These are phyloP conservation scores for Drosophila antonietae DNA, from an alignment of 2,888 invertebrate species.

Conservation along the genomic window DNA sequence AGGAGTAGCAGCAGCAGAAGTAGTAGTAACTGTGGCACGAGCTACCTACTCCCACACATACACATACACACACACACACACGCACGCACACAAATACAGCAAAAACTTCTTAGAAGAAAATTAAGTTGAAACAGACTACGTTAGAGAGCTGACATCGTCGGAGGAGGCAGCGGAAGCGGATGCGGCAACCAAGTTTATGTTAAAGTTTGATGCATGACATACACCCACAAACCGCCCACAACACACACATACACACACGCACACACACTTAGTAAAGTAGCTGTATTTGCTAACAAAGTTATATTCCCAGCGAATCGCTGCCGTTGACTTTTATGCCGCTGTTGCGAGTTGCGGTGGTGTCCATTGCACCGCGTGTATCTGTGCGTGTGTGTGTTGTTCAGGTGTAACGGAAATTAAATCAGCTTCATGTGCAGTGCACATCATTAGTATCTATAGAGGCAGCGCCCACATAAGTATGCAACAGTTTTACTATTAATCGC, in stretches of 20 bases:
- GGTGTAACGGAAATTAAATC: constrained; percentile 75
- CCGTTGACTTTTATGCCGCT: constrained; percentile 72
- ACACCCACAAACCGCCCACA: constrained; percentile 43
- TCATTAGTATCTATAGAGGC: constrained; percentile 72
- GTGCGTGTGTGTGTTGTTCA: constrained; percentile 25
- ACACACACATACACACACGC: constrained; percentile 17
- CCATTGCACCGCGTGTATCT: constrained; percentile 46
- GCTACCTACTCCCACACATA: constrained; percentile 26
- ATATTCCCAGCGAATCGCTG: constrained; percentile 43
- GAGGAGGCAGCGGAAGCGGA: constrained; percentile 70
- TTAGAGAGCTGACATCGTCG: constrained; percentile 35
- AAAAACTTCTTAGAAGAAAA: constrained; percentile 66
- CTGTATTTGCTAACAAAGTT: constrained; percentile 60
- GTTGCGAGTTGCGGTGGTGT: constrained; percentile 65
- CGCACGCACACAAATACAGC: constrained; percentile 7
- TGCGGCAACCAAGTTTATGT: constrained; percentile 76
- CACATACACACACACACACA: neutral
- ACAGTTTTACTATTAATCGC: constrained; percentile 55
- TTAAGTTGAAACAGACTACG: constrained; percentile 64
- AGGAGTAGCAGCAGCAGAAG: constrained; percentile 32
- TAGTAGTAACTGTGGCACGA: constrained; percentile 24
- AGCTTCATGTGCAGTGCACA: constrained; percentile 73
- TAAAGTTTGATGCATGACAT: constrained; percentile 76
- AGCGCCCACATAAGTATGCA: constrained; percentile 48
- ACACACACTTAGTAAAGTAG: constrained; percentile 49